These are phyloP conservation scores for Dipodomys ordii DNA, from an alignment of 2,113 vertebrate species.

Conservation along the genomic window DNA sequence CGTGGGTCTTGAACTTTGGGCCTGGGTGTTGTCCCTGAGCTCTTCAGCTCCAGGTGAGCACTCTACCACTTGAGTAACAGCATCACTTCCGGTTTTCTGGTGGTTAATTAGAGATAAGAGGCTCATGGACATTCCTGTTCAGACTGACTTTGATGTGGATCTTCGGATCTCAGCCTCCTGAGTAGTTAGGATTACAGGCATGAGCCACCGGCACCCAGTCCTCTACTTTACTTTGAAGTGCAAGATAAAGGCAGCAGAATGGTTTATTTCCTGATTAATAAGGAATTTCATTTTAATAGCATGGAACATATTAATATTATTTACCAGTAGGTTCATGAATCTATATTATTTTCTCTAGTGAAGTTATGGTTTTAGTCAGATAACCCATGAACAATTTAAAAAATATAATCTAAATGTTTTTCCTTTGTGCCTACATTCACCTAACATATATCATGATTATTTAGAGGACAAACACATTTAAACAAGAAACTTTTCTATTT, in stretches of 20 bases:
- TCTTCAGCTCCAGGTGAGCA: no score
- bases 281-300: neutral
- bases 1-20: no score
- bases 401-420: neutral
- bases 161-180: no score
- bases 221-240: neutral
- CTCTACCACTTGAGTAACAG: no score
- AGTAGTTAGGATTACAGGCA: no score
- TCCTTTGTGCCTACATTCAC: neutral
- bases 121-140: no score
- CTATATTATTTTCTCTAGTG: constrained; percentile 1
- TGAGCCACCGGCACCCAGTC: neutral
- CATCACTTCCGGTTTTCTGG: no score
- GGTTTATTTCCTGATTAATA: neutral
- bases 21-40: no score
- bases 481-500: constrained; percentile 38
- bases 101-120: no score
- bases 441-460: neutral
- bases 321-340: neutral
- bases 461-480: neutral
- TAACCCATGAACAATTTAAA: constrained; percentile 32
- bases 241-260: neutral
- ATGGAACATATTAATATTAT: neutral
- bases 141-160: no score
- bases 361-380: constrained; percentile 1